Evolutionary conservation across 1,140 invertebrate species (phyloP).

Genomic region (Phthorimaea operculella): DNA sequence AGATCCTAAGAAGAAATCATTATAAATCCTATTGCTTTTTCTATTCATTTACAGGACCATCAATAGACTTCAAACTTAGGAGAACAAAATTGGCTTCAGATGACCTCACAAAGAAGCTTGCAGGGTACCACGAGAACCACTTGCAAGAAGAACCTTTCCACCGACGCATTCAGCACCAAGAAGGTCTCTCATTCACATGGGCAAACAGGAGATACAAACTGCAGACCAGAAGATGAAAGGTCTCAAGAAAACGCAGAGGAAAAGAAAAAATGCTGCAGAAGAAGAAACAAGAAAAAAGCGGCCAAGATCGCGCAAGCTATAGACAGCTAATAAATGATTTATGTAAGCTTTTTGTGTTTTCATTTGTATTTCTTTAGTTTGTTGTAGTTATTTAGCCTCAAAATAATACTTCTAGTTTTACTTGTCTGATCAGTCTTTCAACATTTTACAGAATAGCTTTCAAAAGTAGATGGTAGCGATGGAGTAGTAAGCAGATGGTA

Average conservation of each 20-base stretch:
- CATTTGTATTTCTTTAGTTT: no score
- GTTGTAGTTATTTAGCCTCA: no score
- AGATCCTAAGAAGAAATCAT: no score
- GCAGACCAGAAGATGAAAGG: conserved; percentile 97
- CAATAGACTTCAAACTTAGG: conserved; percentile 87
- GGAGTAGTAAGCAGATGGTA: no score
- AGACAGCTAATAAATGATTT: conserved; percentile 17
- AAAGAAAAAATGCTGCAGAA: conserved; percentile 71
- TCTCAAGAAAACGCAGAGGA: conserved; percentile 80
- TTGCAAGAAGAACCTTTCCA: conserved; percentile 90
- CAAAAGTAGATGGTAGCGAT: no score
- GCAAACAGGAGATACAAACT: conserved; percentile 88
- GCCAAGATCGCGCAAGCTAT: conserved; percentile 22
- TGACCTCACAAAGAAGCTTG: conserved; percentile 88
- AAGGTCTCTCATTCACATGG: conserved; percentile 94
- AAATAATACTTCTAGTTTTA: no score
- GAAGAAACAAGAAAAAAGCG: conserved; percentile 60
- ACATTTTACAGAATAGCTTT: no score
- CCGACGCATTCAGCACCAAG: conserved; percentile 88
- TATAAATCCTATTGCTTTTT: conserved; percentile 13
- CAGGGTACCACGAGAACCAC: conserved; percentile 85
- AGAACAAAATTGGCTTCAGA: conserved; percentile 90
- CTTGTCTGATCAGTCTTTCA: no score
- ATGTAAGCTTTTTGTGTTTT: no score
- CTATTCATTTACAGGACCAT: conserved; percentile 73